These are phyloP conservation scores for Neomorphus geoffroyi DNA, from an alignment of 2,797 vertebrate species.

Conservation along the genomic window DNA sequence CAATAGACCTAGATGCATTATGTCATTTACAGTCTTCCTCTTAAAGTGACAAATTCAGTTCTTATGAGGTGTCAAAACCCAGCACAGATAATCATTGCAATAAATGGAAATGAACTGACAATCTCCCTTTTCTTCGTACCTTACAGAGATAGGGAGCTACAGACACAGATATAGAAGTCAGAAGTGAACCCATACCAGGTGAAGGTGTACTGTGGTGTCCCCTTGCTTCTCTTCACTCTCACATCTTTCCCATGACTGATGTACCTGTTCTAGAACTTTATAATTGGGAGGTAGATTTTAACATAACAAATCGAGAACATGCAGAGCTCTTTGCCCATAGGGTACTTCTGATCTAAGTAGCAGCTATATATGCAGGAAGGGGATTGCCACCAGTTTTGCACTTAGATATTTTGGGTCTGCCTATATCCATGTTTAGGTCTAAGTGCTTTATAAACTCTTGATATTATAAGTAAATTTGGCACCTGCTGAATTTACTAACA, in stretches of 20 bases:
- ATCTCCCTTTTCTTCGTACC: not conserved
- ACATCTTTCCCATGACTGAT: not conserved
- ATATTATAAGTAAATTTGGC: not conserved
- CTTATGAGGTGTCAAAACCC: not conserved
- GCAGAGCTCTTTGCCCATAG: not conserved
- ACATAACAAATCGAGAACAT: not conserved
- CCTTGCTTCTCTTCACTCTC: not conserved
- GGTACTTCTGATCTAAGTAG: not conserved
- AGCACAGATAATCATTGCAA: not conserved
- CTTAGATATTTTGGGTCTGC: not conserved
- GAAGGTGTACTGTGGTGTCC: not conserved
- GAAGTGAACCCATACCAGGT: not conserved
- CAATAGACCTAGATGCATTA: not conserved
- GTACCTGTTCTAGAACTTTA: not conserved
- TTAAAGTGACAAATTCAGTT: not conserved
- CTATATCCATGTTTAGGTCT: not conserved
- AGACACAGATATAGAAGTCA: not conserved
- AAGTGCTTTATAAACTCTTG: not conserved
- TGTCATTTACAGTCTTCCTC: not conserved
- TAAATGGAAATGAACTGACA: not conserved
- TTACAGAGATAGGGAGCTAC: not conserved
- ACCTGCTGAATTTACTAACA: not conserved
- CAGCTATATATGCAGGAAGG: not conserved
- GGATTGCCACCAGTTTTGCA: not conserved
- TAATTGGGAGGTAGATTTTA: not conserved